Base-by-base conservation (phyloP, 2,888 invertebrate species). In the Orthonevra nobilis region DNA sequence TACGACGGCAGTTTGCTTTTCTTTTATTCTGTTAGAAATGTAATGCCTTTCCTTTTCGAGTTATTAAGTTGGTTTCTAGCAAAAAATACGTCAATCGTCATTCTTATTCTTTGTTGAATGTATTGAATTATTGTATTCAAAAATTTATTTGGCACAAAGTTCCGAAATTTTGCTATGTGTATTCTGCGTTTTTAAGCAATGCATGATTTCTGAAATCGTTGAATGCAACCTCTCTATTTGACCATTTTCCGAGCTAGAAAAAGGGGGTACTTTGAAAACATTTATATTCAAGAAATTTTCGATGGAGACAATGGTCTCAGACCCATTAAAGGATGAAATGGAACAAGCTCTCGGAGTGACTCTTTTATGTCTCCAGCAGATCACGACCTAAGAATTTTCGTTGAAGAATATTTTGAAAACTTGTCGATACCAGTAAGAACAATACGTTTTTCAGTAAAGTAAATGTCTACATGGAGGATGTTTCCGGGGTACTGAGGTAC, bases 171-270 rank as follows among this genome's bases (percentile, higher is more conserved):
- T 3, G 14, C 15, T 61, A 0, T 30, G 30, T 1, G 7, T 10
- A 4, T 32, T 14, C 5, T 52, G 9, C 1, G 52, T 15, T 28
- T 61, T 61, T 10, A 61, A 5, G 7, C 61, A 72, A n/a, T 56
- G 3, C 63, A 63, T 56, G 0, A 48, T 63, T 28, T 56, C 61
- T 1, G 19, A 44, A 3, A 66, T 0, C 0, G 44, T 66, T 0
- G 66, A 68, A 48, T 58, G 48, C 20, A 69, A 69, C 15, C 69
- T 38, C 10, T 60, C 60, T 3, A 60, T 32, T 50, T 68, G 56
- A 0, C 44, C 56, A 15, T 68, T 66, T 0, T 46, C 54, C n/a
- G n/a, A 9, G 46, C 56, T 56, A 0, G 9, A 48, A 3, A 48
- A 68, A 1, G 56, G 66, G 6, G 68, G 38, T 1, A 46, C 48